Percentiles rank a stretch among this genome's conserved stretches.
phyloP scores from a whole-genome alignment of 1,140 invertebrate genomes.

The Polyergus mexicanus region DNA sequence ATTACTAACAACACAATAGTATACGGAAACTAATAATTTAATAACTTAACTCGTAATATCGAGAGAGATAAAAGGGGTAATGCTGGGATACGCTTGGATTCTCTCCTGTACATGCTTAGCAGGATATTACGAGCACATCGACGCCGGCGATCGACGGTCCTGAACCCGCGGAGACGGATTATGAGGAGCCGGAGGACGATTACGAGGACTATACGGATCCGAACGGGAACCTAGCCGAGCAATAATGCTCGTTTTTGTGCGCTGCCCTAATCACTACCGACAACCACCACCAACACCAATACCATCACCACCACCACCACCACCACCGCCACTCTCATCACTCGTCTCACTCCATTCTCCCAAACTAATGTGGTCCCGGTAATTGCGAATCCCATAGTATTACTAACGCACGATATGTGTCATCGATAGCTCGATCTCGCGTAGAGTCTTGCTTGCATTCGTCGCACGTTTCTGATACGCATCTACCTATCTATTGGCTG shows the following conservation, averaged over 20 bases:
- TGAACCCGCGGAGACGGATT: conserved; percentile 85
- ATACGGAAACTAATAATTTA: conserved; percentile 18
- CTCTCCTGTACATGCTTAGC: conserved; percentile 76
- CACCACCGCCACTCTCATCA: conserved; percentile 68
- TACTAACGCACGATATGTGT: conserved; percentile 68
- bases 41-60: neutral
- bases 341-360: conserved; percentile 74
- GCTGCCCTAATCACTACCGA: conserved; percentile 81
- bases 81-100: conserved; percentile 71
- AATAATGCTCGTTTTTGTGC: conserved; percentile 82
- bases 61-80: neutral
- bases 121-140: conserved; percentile 83
- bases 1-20: neutral
- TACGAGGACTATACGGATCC: conserved; percentile 84
- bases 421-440: neutral
- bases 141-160: conserved; percentile 82
- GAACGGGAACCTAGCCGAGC: conserved; percentile 84
- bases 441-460: conserved; percentile 1
- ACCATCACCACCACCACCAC: conserved; percentile 42
- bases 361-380: conserved; percentile 80
- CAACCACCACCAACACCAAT: conserved; percentile 63
- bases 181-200: conserved; percentile 84
- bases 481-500: conserved; percentile 19
- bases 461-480: conserved; percentile 17
- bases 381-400: conserved; percentile 76